Conservation (phyloP, 37 sponge, comb jelly and placozoan species). For the Hormiphora californensis region DNA sequence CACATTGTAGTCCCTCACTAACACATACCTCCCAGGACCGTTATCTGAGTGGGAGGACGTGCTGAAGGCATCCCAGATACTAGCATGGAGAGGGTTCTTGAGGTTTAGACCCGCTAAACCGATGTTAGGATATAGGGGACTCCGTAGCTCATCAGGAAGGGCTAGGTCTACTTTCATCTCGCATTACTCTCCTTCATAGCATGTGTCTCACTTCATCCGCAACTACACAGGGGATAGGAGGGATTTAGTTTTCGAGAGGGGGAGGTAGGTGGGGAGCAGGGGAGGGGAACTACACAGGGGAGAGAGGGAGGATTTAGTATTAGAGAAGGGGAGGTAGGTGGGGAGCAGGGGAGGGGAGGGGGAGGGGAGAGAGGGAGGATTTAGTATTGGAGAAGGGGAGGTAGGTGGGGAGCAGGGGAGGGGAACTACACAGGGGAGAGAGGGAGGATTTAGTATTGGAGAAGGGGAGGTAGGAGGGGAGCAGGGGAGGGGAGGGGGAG, state of each 20-base stretch:
- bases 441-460: conserved; percentile 46
- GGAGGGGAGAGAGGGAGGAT: too few species aligned
- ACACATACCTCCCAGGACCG: conserved; percentile 57
- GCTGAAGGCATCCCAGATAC: conserved; percentile 79
- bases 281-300: too few species aligned
- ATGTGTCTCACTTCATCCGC: neutral
- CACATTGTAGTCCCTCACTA: conserved; percentile 64
- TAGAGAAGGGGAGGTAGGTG: too few species aligned
- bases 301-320: too few species aligned
- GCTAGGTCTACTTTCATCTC: conserved; percentile 42
- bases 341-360: too few species aligned
- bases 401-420: too few species aligned
- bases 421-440: too few species aligned
- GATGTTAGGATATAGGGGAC: conserved; percentile 64
- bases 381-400: too few species aligned
- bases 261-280: too few species aligned
- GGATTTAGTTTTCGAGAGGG: neutral
- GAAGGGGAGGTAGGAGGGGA: too few species aligned
- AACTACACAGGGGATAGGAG: too few species aligned
- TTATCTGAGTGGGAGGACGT: conserved; percentile 58
- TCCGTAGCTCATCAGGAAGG: conserved; percentile 67
- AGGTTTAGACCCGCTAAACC: conserved; percentile 75
- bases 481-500: neutral
- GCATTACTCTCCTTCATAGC: neutral
- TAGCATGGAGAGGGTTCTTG: conserved; percentile 75